phyloP scores from a whole-genome alignment of 2,797 vertebrate species.

The Manis crassicaudata region DNA sequence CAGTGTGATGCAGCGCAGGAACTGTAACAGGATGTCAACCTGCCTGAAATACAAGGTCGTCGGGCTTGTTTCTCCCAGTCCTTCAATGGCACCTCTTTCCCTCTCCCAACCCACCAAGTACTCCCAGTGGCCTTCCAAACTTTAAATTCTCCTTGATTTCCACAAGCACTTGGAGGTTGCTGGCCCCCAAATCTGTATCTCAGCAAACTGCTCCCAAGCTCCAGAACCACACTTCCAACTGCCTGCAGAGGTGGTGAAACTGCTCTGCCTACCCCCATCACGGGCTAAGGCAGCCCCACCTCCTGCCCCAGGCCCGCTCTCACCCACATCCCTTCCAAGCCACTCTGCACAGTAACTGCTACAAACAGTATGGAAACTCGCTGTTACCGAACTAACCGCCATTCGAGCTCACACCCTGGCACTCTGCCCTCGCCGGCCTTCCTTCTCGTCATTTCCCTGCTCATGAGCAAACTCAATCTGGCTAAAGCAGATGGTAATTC shows the following conservation, averaged over 20 bases:
- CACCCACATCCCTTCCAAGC: background rate
- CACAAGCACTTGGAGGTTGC: background rate
- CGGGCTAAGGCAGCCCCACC: rapidly evolving
- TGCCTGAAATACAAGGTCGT: rapidly evolving
- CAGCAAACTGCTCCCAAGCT: background rate
- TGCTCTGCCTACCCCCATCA: background rate
- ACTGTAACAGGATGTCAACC: background rate
- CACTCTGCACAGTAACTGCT: background rate
- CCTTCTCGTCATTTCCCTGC: background rate
- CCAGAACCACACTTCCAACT: rapidly evolving
- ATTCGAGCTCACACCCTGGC: rapidly evolving
- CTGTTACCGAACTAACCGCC: background rate
- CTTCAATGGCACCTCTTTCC: background rate
- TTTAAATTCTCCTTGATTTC: background rate
- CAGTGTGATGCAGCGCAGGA: background rate
- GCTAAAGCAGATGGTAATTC: background rate
- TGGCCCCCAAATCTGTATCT: background rate
- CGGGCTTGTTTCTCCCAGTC: background rate
- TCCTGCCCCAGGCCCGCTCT: rapidly evolving
- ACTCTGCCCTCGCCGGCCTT: background rate
- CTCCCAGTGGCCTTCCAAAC: background rate
- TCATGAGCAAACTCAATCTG: rapidly evolving
- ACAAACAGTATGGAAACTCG: background rate
- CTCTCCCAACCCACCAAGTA: background rate
- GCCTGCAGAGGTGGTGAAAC: rapidly evolving